Conservation (phyloP, 30 jellyfish, hydroid and myxozoan species). For the Aurelia aurita region DNA sequence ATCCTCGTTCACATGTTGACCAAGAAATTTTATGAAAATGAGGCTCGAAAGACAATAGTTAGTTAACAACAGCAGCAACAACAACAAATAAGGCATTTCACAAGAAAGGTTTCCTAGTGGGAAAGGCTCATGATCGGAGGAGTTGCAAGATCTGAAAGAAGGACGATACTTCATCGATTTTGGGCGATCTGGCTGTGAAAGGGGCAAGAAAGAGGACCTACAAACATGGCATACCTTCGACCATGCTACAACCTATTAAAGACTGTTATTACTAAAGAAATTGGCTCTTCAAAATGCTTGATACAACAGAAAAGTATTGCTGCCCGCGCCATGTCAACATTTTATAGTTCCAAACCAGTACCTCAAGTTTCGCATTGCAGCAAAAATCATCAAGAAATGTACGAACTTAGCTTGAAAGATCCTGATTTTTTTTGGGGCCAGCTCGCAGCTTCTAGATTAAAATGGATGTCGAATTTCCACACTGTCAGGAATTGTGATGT, state of each 20-base stretch:
- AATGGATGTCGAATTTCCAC: slow-evolving; percentile 85
- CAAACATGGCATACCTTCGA: not conserved
- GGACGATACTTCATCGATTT: no score
- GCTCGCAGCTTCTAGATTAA: slow-evolving; percentile 67
- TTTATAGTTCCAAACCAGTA: slow-evolving; percentile 64
- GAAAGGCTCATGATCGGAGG: no score
- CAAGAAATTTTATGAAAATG: no score
- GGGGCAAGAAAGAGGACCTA: not conserved
- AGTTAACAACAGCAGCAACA: no score
- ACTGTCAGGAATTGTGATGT: slow-evolving; percentile 71
- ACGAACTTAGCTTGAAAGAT: slow-evolving; percentile 68
- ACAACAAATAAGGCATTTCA: no score
- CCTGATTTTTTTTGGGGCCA: slow-evolving; percentile 92
- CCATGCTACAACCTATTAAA: slow-evolving; percentile 3
- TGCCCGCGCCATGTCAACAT: slow-evolving; percentile 58
- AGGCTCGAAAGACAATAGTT: no score
- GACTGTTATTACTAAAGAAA: not conserved
- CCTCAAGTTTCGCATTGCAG: slow-evolving; percentile 54
- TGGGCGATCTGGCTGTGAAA: no score
- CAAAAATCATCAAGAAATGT: slow-evolving; percentile 70
- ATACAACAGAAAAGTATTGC: not conserved
- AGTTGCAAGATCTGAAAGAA: no score
- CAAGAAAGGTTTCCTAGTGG: no score
- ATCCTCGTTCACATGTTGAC: no score
- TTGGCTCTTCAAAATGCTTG: not conserved